Evolutionary conservation across 1,140 invertebrate species (phyloP), one percentile per base, ranked within the genome.

Genomic region (Danaus plexippus): DNA sequence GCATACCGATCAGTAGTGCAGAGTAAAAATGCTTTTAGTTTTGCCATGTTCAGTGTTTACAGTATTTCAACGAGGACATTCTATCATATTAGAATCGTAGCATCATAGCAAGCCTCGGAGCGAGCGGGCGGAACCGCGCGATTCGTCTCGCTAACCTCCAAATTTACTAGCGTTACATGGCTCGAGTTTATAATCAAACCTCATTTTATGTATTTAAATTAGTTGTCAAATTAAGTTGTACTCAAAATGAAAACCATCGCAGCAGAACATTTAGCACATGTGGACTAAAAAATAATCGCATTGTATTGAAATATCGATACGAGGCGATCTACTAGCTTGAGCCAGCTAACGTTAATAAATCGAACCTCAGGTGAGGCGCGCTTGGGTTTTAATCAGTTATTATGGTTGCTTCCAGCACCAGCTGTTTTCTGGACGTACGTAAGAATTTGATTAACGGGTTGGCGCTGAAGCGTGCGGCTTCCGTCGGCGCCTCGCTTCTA

Each of bases 321-420:
- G 15, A 15, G 15, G 15, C 15, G 15, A 15, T 15, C 3, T 15
- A 15, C 15, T 15, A 1, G 12, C 52, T 61, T 52, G 52, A 58
- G 63, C 58, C 55, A 45, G 42, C 52, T 42, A 54, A 61, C 54
- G 47, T 18, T 45, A 57, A 57, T 61, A 52, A 50, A 54, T 52
- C 48, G 32, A 43, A 43, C 57, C 52, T 61, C 52, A 48, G 54
- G 46, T 61, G 64, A 65, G 61, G 68, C 65, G 63, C 65, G 70
- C 65, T 64, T 67, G 68, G 50, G 45, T 69, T 74, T 78, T 77
- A 73, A 76, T 71, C 58, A 70, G 57, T 72, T 80, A 66, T 85
- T 87, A 62, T 85, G 75, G 84, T 88, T 85, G 79, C 80, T 93
- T 93, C 70, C 92, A 93, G 92, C 92, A 92, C 86, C 91, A 92